Percentiles rank a stretch among this genome's conserved stretches.
Evolutionary conservation across 1,140 invertebrate genomes (phyloP).

Genomic region (Macrosteles quadrilineatus): DNA sequence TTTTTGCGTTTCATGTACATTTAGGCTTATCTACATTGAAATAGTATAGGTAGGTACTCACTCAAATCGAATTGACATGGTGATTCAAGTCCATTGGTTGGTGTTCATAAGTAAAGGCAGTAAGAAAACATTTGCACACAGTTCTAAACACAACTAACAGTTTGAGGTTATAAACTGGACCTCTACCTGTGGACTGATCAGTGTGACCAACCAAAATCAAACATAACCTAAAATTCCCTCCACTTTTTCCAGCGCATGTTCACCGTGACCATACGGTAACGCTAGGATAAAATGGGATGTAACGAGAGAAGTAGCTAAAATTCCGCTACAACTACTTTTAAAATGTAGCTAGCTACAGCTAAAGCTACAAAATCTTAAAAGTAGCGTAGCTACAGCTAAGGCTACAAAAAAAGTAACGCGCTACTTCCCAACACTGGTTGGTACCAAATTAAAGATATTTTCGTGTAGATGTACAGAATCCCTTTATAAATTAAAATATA

Average conservation of each 20-base stretch:
- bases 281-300: constrained; percentile 3
- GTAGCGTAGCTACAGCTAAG: too few relatives aligned
- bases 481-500: too few relatives aligned
- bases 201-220: background rate
- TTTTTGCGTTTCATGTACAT: background rate
- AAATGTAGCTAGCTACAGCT: too few relatives aligned
- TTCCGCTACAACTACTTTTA: too few relatives aligned
- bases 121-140: background rate
- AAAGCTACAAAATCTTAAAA: too few relatives aligned
- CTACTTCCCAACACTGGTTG: too few relatives aligned
- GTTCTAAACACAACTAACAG: background rate
- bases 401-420: too few relatives aligned
- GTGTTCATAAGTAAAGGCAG: background rate
- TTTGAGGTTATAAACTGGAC: background rate
- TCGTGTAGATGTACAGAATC: too few relatives aligned
- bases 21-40: background rate
- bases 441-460: too few relatives aligned
- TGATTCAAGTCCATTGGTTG: background rate
- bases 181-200: background rate
- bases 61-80: background rate
- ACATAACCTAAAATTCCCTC: background rate
- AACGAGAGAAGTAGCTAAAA: too few relatives aligned
- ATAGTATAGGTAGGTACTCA: background rate
- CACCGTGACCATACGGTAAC: background rate
- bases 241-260: background rate